phyloP scores from a whole-genome alignment of 1,140 invertebrate species.

The Ooceraea biroi region DNA sequence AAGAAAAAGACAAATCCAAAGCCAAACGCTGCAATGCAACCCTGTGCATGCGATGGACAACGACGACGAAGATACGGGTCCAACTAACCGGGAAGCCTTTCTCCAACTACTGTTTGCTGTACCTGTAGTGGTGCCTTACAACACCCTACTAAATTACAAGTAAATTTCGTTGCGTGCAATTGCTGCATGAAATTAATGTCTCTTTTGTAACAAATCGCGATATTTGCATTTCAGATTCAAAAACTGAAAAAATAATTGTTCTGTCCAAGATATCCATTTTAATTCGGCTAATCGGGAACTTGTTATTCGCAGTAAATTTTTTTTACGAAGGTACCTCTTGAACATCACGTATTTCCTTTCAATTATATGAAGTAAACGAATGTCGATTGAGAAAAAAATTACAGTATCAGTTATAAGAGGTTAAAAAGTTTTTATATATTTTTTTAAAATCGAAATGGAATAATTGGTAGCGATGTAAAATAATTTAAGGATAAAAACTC shows the following conservation, averaged over 20 bases:
- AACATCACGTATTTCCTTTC: neutral
- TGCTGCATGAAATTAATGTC: constrained; percentile 19
- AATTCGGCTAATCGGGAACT: constrained; percentile 35
- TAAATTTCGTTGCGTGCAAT: constrained; percentile 84
- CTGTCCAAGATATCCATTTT: constrained; percentile 32
- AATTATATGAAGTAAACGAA: too few species aligned
- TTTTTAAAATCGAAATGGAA: neutral
- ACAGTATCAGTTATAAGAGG: neutral
- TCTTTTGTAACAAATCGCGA: constrained; percentile 40
- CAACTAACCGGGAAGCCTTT: constrained; percentile 93
- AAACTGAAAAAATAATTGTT: constrained; percentile 86
- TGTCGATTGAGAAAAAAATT: constrained; percentile 9
- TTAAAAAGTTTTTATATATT: neutral
- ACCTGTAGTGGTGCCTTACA: constrained; percentile 98
- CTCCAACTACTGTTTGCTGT: constrained; percentile 95
- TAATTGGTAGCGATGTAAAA: neutral
- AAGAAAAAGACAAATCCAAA: constrained; percentile 79
- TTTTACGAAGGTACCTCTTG: neutral
- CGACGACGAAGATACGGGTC: constrained; percentile 81
- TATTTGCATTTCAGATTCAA: constrained; percentile 89
- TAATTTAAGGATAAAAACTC: neutral
- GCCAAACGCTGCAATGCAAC: constrained; percentile 65
- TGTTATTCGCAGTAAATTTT: neutral
- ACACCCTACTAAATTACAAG: constrained; percentile 96
- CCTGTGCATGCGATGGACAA: constrained; percentile 73